Base-by-base conservation (phyloP, 2,888 invertebrate genomes). In the Xanthorhoe designata region DNA sequence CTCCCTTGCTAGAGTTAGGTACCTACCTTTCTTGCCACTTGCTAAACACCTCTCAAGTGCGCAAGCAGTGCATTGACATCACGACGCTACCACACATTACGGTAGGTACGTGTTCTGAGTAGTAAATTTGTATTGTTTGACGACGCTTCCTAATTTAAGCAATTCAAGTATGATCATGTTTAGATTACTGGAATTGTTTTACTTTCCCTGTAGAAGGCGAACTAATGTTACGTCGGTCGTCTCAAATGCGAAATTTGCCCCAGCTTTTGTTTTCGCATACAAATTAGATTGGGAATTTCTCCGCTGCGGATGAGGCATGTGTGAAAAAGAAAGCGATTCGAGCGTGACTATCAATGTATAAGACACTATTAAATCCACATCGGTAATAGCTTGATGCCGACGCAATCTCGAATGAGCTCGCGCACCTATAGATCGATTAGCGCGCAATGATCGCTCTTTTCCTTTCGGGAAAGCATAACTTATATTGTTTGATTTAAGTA, bases 271-370 rank as follows among this genome's bases (percentile, higher is more conserved):
- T 85, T 80, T 79, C 78, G 88, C 88, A 92, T 92, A 90, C 90
- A 86, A 90, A 90, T 86, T 82, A 86, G 85, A 79, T 79, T 82
- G 80, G 73, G 77, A 89, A 88, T 91, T 91, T 92, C 91, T 86
- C 90, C 80, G 78, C 82, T 87, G 83, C 79, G 88, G 83, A 78
- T 80, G 77, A 77, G 76, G 77, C 78, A 81, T 82, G 84, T 80
- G 82, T 83, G 79, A 84, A 87, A 87, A 90, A 82, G 91, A 92
- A 91, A 91, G 92, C 84, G 68, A 74, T 71, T 70, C 70, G 71
- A 74, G 80, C 78, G 79, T 80, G 78, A 74, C 75, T 71, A 70
- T 77, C 68, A 73, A 64, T 77, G 78, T 80, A 82, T 79, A 69
- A 75, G 73, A 64, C 72, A 75, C 70, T 75, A 73, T 73, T 69